phyloP scores from a whole-genome alignment of 2,113 vertebrate genomes.

The Antechinus flavipes region DNA sequence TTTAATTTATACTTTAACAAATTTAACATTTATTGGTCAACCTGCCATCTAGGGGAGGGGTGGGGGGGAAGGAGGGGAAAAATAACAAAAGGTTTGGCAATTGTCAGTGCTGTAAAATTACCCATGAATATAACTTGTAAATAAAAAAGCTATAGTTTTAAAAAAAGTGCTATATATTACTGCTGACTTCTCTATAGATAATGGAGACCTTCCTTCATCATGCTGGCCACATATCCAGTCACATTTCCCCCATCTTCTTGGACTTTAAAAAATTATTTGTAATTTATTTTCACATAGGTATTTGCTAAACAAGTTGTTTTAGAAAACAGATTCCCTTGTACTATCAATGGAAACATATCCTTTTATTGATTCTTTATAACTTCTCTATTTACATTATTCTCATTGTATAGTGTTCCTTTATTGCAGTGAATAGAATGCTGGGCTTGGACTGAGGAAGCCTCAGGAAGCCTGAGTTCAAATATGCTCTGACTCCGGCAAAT shows the following conservation, averaged over 20 bases:
- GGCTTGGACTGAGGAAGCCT: no score
- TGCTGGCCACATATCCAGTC: neutral
- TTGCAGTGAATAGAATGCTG: no score
- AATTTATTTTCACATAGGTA: neutral
- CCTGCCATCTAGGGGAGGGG: no score
- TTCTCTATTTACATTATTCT: constrained; percentile 1
- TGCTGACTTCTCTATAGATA: neutral
- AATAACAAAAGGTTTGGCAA: no score
- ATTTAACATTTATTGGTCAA: no score
- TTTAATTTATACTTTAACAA: no score
- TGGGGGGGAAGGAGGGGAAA: no score
- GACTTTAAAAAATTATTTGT: neutral
- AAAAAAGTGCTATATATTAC: neutral
- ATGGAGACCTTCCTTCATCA: neutral
- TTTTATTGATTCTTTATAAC: neutral
- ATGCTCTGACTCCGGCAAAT: no score
- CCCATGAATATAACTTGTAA: no score
- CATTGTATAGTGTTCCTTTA: neutral
- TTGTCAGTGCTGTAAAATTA: no score
- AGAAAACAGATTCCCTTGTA: neutral
- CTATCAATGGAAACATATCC: neutral
- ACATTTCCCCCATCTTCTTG: neutral
- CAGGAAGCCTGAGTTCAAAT: no score
- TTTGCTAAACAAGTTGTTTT: neutral
- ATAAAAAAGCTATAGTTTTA: no score